Evolutionary conservation across 2,797 vertebrate species (phyloP).

Genomic region (Paedocypris micromegethes): DNA sequence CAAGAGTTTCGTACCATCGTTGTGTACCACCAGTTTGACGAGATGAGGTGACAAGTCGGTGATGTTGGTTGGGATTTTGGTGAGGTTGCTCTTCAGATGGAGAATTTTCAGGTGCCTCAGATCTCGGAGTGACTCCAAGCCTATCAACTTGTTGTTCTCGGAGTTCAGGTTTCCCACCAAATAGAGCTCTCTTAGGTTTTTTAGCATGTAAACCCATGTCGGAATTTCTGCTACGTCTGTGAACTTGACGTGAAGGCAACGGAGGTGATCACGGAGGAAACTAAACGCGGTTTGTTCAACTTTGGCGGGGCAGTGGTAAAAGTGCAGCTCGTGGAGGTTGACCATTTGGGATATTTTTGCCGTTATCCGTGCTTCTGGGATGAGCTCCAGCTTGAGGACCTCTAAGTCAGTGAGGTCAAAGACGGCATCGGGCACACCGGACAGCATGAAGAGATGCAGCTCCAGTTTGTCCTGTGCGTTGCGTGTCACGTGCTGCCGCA

Average conservation of each 20-base stretch:
- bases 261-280: conserved; percentile 93
- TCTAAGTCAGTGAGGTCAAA: conserved; percentile 95
- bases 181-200: conserved; percentile 89
- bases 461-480: conserved; percentile 93
- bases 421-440: conserved; percentile 90
- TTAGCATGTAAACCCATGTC: conserved; percentile 93
- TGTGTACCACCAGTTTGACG: conserved; percentile 89
- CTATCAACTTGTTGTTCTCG: conserved; percentile 99
- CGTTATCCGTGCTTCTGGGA: conserved; percentile 92
- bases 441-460: conserved; percentile 93
- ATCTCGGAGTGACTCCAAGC: conserved; percentile 92
- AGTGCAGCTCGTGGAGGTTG: conserved; percentile 92
- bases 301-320: conserved; percentile 96
- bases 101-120: conserved; percentile 89
- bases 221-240: conserved; percentile 97
- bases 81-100: conserved; percentile 95
- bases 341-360: conserved; percentile 97
- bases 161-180: conserved; percentile 95
- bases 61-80: conserved; percentile 98
- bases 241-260: conserved; percentile 98
- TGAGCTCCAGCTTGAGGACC: conserved; percentile 90
- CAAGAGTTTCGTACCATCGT: conserved; percentile 94
- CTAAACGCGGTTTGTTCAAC: conserved; percentile 96
- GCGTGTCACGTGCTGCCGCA: conserved; percentile 87
- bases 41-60: conserved; percentile 94